Evolutionary conservation across 2,888 invertebrate genomes (phyloP).

Genomic region (Aspidapion aeneum): DNA sequence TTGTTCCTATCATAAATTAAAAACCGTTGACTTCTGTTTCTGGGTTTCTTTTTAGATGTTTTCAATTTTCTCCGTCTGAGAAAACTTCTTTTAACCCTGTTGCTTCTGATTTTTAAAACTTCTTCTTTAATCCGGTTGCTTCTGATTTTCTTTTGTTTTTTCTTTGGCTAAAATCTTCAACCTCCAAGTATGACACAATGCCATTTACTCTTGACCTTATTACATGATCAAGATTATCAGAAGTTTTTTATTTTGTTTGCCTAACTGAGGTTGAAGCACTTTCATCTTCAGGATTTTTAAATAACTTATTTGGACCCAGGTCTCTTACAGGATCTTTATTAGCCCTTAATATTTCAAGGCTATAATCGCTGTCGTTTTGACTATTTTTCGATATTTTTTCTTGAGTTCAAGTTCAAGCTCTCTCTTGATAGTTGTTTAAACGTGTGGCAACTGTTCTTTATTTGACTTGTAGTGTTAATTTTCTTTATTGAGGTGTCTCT

Average conservation of each 20-base stretch:
- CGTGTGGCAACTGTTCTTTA: not conserved
- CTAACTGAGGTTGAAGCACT: not conserved
- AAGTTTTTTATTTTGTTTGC: not conserved
- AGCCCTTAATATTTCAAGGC: too few species aligned
- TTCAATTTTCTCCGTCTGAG: too few species aligned
- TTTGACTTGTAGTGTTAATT: not conserved
- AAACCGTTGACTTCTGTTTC: too few species aligned
- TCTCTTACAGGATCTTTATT: not conserved
- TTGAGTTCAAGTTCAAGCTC: not conserved
- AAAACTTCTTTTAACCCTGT: too few species aligned
- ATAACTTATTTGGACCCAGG: not conserved
- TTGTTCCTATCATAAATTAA: too few species aligned
- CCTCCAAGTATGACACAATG: not conserved
- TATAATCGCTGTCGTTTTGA: not conserved
- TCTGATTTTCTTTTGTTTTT: not conserved
- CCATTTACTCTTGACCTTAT: not conserved
- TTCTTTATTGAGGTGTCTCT: not conserved
- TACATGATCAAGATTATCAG: not conserved
- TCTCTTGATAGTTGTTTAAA: not conserved
- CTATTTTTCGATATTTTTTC: not conserved
- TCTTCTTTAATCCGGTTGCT: too few species aligned
- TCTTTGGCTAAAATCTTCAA: not conserved
- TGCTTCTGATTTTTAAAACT: not conserved
- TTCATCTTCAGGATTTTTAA: not conserved
- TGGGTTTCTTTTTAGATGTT: too few species aligned